A percentile compares a stretch with the other conserved stretches of the same genome.
phyloP scores from a whole-genome alignment of 2,113 vertebrate species.

The Eublepharis macularius region DNA sequence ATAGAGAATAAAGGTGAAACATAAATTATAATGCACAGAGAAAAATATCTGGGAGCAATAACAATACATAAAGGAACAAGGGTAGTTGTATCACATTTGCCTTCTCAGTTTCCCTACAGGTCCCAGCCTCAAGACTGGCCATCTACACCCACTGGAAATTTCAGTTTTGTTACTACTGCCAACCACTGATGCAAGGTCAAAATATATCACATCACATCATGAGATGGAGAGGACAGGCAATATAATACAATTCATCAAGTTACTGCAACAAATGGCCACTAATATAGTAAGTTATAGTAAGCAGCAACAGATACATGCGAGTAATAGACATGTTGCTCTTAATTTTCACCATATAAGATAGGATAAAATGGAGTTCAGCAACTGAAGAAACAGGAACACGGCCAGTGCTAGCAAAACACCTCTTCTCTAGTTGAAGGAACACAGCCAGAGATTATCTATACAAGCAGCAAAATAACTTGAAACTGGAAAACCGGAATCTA shows the following conservation, averaged over 20 bases:
- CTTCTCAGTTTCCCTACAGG: neutral
- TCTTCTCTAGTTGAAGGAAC: neutral
- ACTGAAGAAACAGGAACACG: neutral
- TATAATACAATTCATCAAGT: neutral
- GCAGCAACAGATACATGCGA: neutral
- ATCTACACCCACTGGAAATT: neutral
- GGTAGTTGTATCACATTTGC: neutral
- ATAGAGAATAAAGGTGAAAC: neutral
- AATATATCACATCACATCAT: neutral
- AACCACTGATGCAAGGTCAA: neutral
- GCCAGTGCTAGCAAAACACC: neutral
- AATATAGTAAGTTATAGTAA: too few species aligned
- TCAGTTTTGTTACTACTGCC: neutral
- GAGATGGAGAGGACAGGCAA: neutral
- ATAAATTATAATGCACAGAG: neutral
- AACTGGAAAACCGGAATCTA: too few species aligned
- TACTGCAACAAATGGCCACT: neutral
- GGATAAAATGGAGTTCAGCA: neutral
- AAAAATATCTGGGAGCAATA: neutral
- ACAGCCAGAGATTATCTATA: neutral
- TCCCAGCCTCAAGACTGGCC: neutral
- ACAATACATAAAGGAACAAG: neutral
- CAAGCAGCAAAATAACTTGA: too few species aligned
- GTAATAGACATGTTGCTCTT: neutral
- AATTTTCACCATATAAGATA: too few species aligned